Base-by-base conservation (phyloP, 2,113 vertebrate species). In the Tapirus terrestris region DNA sequence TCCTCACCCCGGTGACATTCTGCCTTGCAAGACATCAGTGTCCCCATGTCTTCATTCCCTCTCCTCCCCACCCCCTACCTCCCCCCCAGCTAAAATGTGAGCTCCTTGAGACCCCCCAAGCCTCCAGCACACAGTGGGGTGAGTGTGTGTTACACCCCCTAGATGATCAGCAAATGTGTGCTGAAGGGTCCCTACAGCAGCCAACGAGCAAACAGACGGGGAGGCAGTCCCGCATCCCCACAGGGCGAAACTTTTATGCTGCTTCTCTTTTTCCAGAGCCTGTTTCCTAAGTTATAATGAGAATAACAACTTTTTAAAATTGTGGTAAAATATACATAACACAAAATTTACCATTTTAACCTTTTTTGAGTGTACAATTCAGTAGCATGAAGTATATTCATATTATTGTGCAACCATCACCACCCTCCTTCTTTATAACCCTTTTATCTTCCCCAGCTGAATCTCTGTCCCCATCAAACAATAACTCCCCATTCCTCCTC, bases 91-190 rank as follows among this genome's bases (percentile, higher is more conserved):
- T 48, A n/a, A 90, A 45, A 11, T 17, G 39, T 11, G 23, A 58
- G 73, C 60, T n/a, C 48, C 61, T 56, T 10, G 51, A 67, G 36
- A 21, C 23, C 58, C 48, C 60, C 21, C 45, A 12, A 84, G 81
- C 6, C 29, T 36, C 48, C 16, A 67, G 61, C 1, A 29, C 23
- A 48, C 10, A 36, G 39, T 0, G 1, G 3, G 12, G 23, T 36
- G 39, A 20, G 13, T 8, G 8, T 23, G 73, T 5, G 29, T 70
- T 23, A 2, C 17, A 17, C 2, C 5, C 25, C 1, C 7, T 16
- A 58, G 29, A 36, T 60, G 23, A 23, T 23, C 53, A 0, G 10
- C 4, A 36, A 73, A 27, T 4, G 2, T 14, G 20, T 1, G 0
- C 25, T 53, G 43, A 51, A 39, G 63, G 68, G 8, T 72, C 43